These are phyloP conservation scores for Oenanthe oenanthe DNA, from an alignment of 2,113 vertebrate genomes.

Conservation along the genomic window DNA sequence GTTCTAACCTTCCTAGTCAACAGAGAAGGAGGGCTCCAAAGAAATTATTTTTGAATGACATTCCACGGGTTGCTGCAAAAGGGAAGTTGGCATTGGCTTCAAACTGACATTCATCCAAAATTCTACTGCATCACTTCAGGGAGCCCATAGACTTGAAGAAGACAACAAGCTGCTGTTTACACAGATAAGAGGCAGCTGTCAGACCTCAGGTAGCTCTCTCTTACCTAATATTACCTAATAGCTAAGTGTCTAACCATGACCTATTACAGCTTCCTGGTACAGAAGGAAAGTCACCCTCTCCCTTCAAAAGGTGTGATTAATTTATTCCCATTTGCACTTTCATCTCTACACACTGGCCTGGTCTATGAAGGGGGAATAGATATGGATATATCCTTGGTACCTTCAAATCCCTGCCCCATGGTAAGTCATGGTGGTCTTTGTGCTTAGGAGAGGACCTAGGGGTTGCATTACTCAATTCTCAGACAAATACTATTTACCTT, in stretches of 20 bases:
- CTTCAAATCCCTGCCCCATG: neutral
- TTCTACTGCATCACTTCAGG: neutral
- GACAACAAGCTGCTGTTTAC: neutral
- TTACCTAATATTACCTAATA: neutral
- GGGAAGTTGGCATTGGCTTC: neutral
- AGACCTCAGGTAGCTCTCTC: neutral
- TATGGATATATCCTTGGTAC: neutral
- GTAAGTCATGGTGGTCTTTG: neutral
- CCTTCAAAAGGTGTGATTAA: neutral
- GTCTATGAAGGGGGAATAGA: neutral
- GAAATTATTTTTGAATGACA: neutral
- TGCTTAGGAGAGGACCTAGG: neutral
- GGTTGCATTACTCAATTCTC: neutral
- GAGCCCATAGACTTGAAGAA: neutral
- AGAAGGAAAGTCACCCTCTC: neutral
- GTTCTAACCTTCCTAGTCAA: neutral
- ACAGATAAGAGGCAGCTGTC: neutral
- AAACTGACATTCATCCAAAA: neutral
- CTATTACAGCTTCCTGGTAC: neutral
- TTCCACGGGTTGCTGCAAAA: neutral
- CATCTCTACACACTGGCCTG: accelerated
- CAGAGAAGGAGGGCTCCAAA: neutral
- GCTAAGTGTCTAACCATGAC: neutral
- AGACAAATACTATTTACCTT: neutral
- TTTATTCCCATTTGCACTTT: neutral